These are phyloP conservation scores for Neelides sp. DNA, from an alignment of 1,140 invertebrate genomes.

Conservation along the genomic window DNA sequence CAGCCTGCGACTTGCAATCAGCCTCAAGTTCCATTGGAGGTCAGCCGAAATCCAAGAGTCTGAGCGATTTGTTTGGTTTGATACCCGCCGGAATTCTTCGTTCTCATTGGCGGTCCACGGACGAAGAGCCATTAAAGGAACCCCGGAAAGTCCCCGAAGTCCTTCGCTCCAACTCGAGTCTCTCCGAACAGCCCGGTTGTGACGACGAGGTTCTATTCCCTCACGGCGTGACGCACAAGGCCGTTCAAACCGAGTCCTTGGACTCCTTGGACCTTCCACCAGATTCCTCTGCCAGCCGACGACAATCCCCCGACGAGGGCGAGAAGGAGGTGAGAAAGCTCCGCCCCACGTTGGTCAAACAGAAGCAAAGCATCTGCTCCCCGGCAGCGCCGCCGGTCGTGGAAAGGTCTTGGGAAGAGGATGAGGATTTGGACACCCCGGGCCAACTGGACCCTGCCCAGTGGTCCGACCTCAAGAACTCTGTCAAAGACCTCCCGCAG, in stretches of 20 bases:
- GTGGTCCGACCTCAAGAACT: conserved; percentile 22
- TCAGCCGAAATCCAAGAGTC: conserved; percentile 57
- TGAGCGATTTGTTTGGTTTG: conserved; percentile 57
- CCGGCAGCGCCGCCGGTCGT: conserved; percentile 39
- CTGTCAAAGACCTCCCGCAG: conserved; percentile 31
- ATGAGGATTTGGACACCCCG: conserved; percentile 19
- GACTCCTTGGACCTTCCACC: conserved; percentile 16
- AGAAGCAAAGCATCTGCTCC: conserved; percentile 61
- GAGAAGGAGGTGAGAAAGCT: conserved; percentile 1
- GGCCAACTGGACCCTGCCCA: neutral
- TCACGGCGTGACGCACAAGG: conserved; percentile 19
- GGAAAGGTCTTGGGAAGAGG: conserved; percentile 16
- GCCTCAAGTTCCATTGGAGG: conserved; percentile 2
- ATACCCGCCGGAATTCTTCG: conserved; percentile 32
- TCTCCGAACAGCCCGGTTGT: neutral
- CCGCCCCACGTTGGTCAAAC: conserved; percentile 55
- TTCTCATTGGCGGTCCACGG: conserved; percentile 17
- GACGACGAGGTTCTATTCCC: conserved; percentile 4
- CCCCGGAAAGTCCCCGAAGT: neutral
- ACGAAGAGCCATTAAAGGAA: neutral
- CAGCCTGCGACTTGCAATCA: conserved; percentile 15
- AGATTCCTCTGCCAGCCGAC: neutral
- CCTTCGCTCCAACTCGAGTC: neutral
- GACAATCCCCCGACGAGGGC: too few relatives aligned
- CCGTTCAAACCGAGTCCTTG: conserved; percentile 21